Conservation (phyloP, 2,797 vertebrate genomes). For the Syndactyla subalaris region DNA sequence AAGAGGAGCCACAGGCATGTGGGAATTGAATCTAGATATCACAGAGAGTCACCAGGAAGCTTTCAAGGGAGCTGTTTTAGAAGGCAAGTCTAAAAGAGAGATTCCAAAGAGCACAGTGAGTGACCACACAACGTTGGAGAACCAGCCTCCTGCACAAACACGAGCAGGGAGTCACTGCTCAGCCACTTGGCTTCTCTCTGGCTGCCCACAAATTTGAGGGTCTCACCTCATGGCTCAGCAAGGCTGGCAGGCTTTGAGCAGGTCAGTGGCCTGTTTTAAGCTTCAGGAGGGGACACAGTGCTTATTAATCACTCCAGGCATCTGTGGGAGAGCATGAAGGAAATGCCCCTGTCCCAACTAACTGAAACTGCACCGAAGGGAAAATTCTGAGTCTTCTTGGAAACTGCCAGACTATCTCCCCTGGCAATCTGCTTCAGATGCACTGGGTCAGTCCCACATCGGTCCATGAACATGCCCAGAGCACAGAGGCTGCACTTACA, state of each 20-base stretch:
- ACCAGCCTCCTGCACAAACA: not conserved
- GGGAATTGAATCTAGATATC: not conserved
- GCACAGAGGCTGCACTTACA: not conserved
- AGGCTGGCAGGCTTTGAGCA: not conserved
- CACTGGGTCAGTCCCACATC: not conserved
- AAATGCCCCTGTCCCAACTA: not conserved
- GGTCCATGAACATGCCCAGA: not conserved
- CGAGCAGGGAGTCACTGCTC: not conserved
- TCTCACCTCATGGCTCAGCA: not conserved
- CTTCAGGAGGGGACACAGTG: not conserved
- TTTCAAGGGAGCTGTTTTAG: not conserved
- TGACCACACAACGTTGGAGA: accelerated
- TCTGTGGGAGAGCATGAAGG: not conserved
- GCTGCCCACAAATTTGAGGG: not conserved
- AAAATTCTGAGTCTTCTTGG: not conserved
- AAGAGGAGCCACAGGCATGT: not conserved
- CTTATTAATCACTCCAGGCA: not conserved
- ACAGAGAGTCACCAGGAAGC: not conserved
- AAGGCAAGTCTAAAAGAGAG: not conserved
- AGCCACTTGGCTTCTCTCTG: not conserved
- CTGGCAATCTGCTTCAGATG: not conserved
- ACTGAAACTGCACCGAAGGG: not conserved
- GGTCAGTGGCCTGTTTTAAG: not conserved
- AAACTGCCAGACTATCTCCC: not conserved
- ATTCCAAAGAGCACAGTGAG: not conserved